Evolutionary conservation across 2,888 invertebrate species (phyloP).

Genomic region (Mythimna vitellina): DNA sequence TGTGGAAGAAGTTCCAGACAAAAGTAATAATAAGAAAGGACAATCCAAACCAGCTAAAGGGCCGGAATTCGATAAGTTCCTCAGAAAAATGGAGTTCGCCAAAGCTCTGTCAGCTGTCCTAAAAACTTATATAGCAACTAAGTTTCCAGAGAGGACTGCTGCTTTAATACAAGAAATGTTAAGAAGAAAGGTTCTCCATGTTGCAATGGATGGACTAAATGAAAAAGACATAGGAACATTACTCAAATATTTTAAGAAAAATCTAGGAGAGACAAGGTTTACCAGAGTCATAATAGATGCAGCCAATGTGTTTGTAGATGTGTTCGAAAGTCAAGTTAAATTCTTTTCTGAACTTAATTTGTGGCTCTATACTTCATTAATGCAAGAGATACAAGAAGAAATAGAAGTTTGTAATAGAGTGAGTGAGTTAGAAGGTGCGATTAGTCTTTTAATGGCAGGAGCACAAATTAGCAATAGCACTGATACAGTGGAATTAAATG

Average conservation of each 20-base stretch:
- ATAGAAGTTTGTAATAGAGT: slow-evolving; percentile 92
- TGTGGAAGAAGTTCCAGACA: slow-evolving; percentile 89
- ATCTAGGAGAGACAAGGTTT: slow-evolving; percentile 94
- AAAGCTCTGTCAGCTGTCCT: slow-evolving; percentile 95
- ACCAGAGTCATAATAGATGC: slow-evolving; percentile 94
- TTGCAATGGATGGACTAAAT: slow-evolving; percentile 94
- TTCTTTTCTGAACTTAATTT: slow-evolving; percentile 91
- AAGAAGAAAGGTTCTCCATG: slow-evolving; percentile 94
- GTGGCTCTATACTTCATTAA: slow-evolving; percentile 91
- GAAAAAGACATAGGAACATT: slow-evolving; percentile 92
- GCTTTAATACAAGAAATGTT: slow-evolving; percentile 96
- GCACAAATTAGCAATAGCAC: slow-evolving; percentile 86
- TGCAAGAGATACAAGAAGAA: slow-evolving; percentile 92
- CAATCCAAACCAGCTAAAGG: slow-evolving; percentile 71
- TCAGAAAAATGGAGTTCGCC: slow-evolving; percentile 95
- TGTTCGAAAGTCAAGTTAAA: slow-evolving; percentile 92
- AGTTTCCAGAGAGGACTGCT: slow-evolving; percentile 94
- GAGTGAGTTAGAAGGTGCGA: slow-evolving; percentile 92
- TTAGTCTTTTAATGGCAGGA: slow-evolving; percentile 92
- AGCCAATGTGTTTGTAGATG: slow-evolving; percentile 93
- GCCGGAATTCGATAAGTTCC: slow-evolving; percentile 92
- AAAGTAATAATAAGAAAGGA: slow-evolving; percentile 69
- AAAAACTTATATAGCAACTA: slow-evolving; percentile 89
- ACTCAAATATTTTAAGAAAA: slow-evolving; percentile 94
- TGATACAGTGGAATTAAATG: slow-evolving; percentile 77